Percentiles rank a stretch among this genome's conserved stretches.
These are phyloP conservation scores for Pteropus rufus DNA, from an alignment of 2,797 vertebrate genomes.

Conservation along the genomic window DNA sequence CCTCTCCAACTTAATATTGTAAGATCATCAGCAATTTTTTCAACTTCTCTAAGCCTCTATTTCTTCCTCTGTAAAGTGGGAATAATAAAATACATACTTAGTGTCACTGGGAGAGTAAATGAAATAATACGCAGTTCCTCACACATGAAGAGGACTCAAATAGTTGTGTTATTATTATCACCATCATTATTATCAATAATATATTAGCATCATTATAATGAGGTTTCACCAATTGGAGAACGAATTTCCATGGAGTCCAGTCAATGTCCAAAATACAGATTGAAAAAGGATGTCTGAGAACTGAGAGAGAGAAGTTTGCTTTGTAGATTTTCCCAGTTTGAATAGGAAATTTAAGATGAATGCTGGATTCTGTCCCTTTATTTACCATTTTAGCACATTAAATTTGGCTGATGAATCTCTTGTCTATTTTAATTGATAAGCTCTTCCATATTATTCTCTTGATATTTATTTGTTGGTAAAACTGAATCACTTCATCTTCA, in stretches of 20 bases:
- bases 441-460: not conserved
- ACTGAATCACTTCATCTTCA: conserved; percentile 9
- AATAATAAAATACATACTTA: not conserved
- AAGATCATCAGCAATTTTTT: not conserved
- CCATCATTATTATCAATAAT: not conserved
- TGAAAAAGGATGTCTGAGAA: not conserved
- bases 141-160: not conserved
- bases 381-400: not conserved
- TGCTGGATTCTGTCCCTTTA: not conserved
- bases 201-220: not conserved
- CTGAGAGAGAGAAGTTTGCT: not conserved
- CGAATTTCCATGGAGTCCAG: not conserved
- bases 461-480: not conserved
- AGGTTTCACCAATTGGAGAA: not conserved
- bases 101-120: not conserved
- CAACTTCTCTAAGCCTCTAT: not conserved
- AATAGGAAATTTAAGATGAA: not conserved
- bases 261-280: not conserved
- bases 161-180: not conserved
- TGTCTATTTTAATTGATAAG: not conserved
- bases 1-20: not conserved
- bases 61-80: not conserved
- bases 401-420: not conserved
- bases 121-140: not conserved
- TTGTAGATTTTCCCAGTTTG: not conserved